Conservation (phyloP, 2,888 invertebrate genomes). For the Acleris cristana region DNA sequence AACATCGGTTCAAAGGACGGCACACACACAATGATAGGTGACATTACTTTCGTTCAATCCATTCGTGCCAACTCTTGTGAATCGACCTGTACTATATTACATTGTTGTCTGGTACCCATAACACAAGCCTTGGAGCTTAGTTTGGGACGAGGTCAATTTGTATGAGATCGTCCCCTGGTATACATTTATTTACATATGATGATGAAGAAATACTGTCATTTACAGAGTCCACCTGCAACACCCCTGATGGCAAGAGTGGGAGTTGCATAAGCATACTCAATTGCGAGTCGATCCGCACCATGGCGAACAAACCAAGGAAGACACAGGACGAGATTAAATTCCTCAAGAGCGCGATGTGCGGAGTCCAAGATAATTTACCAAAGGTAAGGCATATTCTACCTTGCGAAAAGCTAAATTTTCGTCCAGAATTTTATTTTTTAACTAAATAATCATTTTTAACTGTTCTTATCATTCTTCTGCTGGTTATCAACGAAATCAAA, state of each 20-base stretch:
- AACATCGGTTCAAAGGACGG: no score
- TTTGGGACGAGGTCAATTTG: no score
- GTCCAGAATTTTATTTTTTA: not conserved
- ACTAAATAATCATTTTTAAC: no score
- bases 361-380: conserved; percentile 38
- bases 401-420: not conserved
- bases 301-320: conserved; percentile 44
- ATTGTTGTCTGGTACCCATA: no score
- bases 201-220: not conserved
- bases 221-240: conserved; percentile 27
- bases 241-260: conserved; percentile 20
- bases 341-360: conserved; percentile 45
- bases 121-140: no score
- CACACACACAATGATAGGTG: no score
- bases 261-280: conserved; percentile 54
- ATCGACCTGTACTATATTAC: no score
- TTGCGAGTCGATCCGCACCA: conserved; percentile 51
- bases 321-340: conserved; percentile 61
- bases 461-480: no score
- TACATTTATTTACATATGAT: not conserved
- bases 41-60: no score
- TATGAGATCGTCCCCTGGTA: no score
- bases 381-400: conserved; percentile 37
- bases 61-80: no score
- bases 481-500: not conserved